These are phyloP conservation scores for Lasiurus cinereus DNA, from an alignment of 2,113 vertebrate species.

Conservation along the genomic window DNA sequence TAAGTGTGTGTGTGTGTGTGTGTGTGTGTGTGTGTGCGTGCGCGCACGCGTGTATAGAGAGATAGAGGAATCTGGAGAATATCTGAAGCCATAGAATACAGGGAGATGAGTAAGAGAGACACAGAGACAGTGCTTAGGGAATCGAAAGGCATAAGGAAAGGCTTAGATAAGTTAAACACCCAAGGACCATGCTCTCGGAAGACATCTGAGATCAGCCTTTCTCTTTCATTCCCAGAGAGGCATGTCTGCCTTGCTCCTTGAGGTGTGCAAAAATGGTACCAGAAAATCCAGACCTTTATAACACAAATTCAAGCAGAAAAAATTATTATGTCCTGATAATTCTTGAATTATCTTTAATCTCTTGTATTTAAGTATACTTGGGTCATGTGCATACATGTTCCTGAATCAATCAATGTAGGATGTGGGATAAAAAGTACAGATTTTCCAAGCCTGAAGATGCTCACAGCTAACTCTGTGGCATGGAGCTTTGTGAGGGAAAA, in stretches of 20 bases:
- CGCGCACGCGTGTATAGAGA: too few relatives aligned
- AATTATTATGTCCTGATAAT: not conserved
- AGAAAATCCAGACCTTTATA: not conserved
- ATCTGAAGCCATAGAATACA: not conserved
- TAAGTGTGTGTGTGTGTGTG: not conserved
- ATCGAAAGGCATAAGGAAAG: not conserved
- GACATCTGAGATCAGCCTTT: not conserved
- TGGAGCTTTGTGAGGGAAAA: not conserved
- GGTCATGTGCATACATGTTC: not conserved
- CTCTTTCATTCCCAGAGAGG: not conserved
- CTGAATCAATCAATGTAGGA: not conserved
- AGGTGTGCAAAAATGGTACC: not conserved
- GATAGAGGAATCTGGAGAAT: not conserved
- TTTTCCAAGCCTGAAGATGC: not conserved
- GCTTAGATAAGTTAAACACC: not conserved
- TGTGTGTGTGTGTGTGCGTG: not conserved
- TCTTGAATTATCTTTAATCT: not conserved
- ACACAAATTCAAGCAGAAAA: not conserved
- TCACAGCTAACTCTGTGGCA: not conserved
- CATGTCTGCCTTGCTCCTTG: not conserved
- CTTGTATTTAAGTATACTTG: not conserved
- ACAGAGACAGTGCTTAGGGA: not conserved
- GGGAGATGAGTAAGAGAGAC: not conserved
- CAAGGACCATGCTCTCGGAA: not conserved
- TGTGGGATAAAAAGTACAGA: not conserved